These are phyloP conservation scores for Bubalus kerabau DNA, from an alignment of 2,113 vertebrate genomes.

Conservation along the genomic window DNA sequence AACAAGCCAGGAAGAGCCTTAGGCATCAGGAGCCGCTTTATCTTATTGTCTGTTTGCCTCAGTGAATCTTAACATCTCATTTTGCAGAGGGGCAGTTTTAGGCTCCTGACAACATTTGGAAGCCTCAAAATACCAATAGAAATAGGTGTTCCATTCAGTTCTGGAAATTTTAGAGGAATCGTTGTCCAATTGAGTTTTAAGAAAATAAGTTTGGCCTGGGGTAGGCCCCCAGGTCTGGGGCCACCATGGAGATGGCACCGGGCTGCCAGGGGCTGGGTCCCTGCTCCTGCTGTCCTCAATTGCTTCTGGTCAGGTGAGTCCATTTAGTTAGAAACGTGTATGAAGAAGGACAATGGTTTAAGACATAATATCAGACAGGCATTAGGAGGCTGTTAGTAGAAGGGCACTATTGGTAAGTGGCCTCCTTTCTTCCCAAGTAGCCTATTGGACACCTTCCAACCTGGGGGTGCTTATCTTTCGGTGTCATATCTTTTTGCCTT, in stretches of 20 bases:
- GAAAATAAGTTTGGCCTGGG: background rate
- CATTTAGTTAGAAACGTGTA: background rate
- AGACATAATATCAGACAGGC: no score
- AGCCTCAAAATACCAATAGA: background rate
- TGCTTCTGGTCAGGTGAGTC: background rate
- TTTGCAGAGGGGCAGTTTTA: background rate
- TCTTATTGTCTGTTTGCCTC: background rate
- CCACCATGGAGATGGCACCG: background rate
- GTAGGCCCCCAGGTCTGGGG: background rate
- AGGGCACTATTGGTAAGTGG: background rate
- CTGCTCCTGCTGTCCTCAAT: background rate
- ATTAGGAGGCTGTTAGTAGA: background rate
- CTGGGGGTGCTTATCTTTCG: background rate
- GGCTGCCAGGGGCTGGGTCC: background rate
- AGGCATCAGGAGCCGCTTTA: background rate
- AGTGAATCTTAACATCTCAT: background rate
- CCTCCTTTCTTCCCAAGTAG: background rate
- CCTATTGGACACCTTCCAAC: background rate
- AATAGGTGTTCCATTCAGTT: background rate
- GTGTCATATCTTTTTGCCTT: background rate
- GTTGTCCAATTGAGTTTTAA: background rate
- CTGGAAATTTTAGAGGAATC: background rate
- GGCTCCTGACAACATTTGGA: background rate
- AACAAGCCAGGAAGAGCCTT: background rate
- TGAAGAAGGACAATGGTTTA: background rate